Evolutionary conservation across 2,113 vertebrate species (phyloP).

Genomic region (Stegostoma tigrinum): DNA sequence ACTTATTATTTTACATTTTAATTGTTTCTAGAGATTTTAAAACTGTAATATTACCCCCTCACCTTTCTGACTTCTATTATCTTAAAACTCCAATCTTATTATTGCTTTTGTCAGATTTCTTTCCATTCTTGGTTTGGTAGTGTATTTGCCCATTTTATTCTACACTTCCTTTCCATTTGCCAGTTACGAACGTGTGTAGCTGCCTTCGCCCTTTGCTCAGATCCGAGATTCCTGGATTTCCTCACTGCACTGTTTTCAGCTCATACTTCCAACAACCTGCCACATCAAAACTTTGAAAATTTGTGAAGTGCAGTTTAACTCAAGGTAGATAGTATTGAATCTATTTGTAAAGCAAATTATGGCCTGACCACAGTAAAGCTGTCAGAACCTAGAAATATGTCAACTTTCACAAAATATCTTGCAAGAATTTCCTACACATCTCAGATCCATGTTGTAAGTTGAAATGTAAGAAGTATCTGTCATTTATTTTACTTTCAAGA

Average conservation of each 20-base stretch:
- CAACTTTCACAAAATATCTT: not conserved
- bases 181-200: too few relatives aligned
- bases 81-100: not conserved
- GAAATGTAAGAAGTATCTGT: not conserved
- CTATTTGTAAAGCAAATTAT: not conserved
- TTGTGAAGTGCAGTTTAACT: not conserved
- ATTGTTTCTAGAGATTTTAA: not conserved
- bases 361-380: not conserved
- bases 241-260: not conserved
- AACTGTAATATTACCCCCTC: not conserved
- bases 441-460: not conserved
- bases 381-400: not conserved
- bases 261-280: not conserved
- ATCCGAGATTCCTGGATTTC: not conserved
- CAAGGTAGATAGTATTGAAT: not conserved
- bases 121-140: not conserved
- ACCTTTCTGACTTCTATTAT: not conserved
- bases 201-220: not conserved
- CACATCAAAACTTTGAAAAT: not conserved
- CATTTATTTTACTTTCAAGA: not conserved
- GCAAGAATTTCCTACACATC: not conserved
- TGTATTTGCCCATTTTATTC: not conserved
- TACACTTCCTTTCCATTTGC: not conserved
- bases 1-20: not conserved
- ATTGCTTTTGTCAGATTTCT: not conserved